Percentiles rank a stretch among this genome's conserved stretches.
Conservation (phyloP, 2,797 vertebrate species). For the Squalus acanthias region DNA sequence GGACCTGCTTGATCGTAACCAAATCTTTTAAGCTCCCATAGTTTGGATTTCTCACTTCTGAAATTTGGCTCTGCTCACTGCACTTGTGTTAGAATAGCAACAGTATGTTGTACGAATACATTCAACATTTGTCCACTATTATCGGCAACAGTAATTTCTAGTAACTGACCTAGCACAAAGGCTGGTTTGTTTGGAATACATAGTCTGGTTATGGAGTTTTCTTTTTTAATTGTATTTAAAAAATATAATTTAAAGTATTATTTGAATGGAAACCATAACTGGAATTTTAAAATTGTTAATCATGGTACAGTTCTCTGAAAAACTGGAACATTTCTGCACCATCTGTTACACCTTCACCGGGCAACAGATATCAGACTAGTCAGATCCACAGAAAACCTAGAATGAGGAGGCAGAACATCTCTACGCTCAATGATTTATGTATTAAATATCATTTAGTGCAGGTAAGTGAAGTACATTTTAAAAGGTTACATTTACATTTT, state of each 20-base stretch:
- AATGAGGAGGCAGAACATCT: neutral
- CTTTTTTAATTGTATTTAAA: neutral
- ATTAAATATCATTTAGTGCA: constrained; percentile 32
- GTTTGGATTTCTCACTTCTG: constrained; percentile 1
- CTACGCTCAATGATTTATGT: constrained; percentile 21
- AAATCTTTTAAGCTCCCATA: constrained; percentile 10
- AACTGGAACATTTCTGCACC: neutral
- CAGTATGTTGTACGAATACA: neutral
- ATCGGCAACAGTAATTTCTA: neutral
- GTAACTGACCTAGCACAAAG: neutral
- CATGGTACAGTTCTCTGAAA: neutral
- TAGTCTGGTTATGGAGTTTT: neutral
- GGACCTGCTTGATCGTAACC: neutral
- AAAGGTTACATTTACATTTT: constrained; percentile 37
- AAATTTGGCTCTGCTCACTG: neutral
- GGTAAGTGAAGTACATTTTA: constrained; percentile 21
- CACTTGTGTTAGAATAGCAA: neutral
- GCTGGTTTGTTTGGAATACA: neutral
- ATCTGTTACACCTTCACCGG: neutral
- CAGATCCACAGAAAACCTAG: neutral
- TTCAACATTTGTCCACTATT: neutral
- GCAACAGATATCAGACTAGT: neutral
- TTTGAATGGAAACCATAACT: neutral
- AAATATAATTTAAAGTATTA: neutral
- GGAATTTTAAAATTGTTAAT: neutral